Evolutionary conservation across 2,888 invertebrate genomes (phyloP).

Genomic region (Scaptomyza caliginosa): DNA sequence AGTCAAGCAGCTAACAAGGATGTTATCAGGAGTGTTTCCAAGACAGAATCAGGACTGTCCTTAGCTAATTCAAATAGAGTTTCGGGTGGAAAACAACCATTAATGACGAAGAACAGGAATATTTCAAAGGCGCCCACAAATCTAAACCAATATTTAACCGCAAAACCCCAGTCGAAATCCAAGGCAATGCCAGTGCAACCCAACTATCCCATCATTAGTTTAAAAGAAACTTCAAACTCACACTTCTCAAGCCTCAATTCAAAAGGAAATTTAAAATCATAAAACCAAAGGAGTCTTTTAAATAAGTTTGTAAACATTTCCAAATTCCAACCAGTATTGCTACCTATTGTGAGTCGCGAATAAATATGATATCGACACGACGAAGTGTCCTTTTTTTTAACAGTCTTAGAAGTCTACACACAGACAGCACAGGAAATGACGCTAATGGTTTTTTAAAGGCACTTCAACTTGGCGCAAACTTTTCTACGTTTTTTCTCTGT

Average conservation of each 20-base stretch:
- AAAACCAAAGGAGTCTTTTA: slow-evolving; percentile 7
- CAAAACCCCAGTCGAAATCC: slow-evolving; percentile 1
- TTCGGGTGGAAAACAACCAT: background rate
- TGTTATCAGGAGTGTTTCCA: background rate
- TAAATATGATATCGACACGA: slow-evolving; percentile 26
- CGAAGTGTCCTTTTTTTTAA: background rate
- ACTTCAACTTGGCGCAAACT: slow-evolving; percentile 73
- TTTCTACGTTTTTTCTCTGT: slow-evolving; percentile 14
- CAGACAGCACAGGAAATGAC: slow-evolving; percentile 66
- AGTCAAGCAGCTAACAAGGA: background rate
- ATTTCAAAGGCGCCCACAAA: background rate
- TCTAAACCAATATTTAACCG: slow-evolving; percentile 22
- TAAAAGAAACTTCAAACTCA: background rate
- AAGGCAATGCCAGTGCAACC: background rate
- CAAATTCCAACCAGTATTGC: slow-evolving; percentile 46
- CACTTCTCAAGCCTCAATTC: background rate
- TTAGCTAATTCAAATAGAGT: background rate
- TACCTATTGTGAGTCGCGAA: slow-evolving; percentile 15
- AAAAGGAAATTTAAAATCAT: background rate
- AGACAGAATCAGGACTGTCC: background rate
- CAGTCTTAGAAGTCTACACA: slow-evolving; percentile 15
- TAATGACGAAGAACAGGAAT: background rate
- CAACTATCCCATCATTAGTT: background rate
- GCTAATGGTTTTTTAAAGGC: slow-evolving; percentile 79
- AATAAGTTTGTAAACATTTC: slow-evolving; percentile 4